Conservation (phyloP, 2,113 vertebrate genomes). For the Azemiops feae region DNA sequence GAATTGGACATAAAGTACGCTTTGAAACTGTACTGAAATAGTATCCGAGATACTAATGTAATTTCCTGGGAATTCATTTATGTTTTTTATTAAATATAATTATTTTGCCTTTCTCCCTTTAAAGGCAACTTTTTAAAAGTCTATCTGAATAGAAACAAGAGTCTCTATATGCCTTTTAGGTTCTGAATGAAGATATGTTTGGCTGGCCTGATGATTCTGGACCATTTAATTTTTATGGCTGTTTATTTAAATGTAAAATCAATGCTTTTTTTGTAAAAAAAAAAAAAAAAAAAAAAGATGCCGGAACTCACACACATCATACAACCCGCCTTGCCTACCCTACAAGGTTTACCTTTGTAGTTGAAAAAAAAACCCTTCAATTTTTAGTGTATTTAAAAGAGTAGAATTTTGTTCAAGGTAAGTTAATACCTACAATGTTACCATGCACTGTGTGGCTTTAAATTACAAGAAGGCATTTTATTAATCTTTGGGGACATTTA, state of each 20-base stretch:
- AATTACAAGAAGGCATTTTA: no score
- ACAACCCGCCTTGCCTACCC: no score
- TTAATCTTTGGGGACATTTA: no score
- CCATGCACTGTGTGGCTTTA: no score
- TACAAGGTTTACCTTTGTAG: no score
- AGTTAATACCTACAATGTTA: no score
- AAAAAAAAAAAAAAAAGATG: no score
- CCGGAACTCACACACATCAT: no score
- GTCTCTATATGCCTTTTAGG: not conserved
- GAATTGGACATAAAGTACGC: constrained; percentile 8
- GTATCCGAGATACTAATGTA: constrained; percentile 5
- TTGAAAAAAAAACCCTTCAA: no score
- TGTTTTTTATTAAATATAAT: not conserved
- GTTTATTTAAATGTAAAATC: not conserved
- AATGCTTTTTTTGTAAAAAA: no score
- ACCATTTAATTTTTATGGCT: not conserved
- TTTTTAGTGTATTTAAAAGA: no score
- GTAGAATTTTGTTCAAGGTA: no score
- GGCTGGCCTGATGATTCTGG: not conserved
- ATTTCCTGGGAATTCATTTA: constrained; percentile 2
- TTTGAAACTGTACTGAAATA: constrained; percentile 3
- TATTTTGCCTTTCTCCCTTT: not conserved
- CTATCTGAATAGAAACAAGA: not conserved
- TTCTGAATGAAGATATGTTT: not conserved
- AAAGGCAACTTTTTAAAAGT: not conserved